Evolutionary conservation across 2,113 vertebrate genomes (phyloP), one percentile per base, ranked within the genome.

Genomic region (Macrotis lagotis): DNA sequence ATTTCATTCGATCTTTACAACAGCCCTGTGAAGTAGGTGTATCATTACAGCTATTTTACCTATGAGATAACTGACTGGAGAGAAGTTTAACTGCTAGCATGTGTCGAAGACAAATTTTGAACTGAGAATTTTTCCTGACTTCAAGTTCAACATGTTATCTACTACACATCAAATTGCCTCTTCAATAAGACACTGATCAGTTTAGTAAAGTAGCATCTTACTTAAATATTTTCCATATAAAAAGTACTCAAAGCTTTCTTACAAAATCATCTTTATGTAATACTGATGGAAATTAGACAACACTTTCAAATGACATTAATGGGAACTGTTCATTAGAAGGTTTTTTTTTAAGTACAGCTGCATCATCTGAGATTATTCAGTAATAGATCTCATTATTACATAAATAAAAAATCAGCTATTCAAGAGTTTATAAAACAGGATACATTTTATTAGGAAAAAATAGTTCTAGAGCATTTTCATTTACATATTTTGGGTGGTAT

Each of bases 311-410:
- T 90, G 50, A 91, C 47, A 91, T 92, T 94, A 96, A 96, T 44
- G 51, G 89, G 89, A 83, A 91, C 90, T 96, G 94, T 48, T 95
- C 83, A 97, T 90, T 92, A 95, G 3, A 97, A 48, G 25, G 28
- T 48, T 94, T 91, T 94, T 96, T 98, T 37, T n/a, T n/a, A n/a
- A 31, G 55, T 59, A 90, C 88, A 97, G 92, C 37, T 8, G 93
- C 37, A 74, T 90, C 90, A 93, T 53, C 47, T 55, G 90, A 95
- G 90, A 93, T 88, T 96, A 95, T 66, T 94, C 94, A 95, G 37
- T 91, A 95, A 94, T 88, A 91, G 48, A 89, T 83, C 11, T 59
- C 92, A 92, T 48, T 96, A 89, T 66, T 51, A n/a, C 91, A 94
- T 95, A 92, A 90, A 91, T 96, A 89, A 93, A 97, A 97, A 93